Base-by-base conservation (phyloP, 2,113 vertebrate genomes). In the Bujurquina vittata region DNA sequence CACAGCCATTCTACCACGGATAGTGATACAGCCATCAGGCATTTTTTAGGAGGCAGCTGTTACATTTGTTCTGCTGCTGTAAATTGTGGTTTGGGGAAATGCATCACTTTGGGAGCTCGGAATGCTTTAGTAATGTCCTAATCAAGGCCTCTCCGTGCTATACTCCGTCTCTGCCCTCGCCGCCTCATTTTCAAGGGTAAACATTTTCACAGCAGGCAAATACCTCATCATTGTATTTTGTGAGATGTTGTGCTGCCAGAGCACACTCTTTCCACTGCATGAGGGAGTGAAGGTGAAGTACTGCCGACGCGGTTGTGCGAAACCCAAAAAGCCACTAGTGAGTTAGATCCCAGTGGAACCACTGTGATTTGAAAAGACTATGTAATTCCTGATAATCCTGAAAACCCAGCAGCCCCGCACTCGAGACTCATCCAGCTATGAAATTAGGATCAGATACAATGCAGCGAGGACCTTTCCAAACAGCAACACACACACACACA, bases 361-460 rank as follows among this genome's bases (percentile, higher is more conserved):
- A 82, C 80, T 81, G 75, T 46, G 80, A 81, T 92, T 90, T 78
- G 76, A 60, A 88, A 62, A 79, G 88, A 87, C 81, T 79, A 57
- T 57, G 75, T 87, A 90, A 92, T 90, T 85, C 85, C 33, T 81
- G 84, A 88, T 92, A 92, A 94, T 92, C 91, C 89, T 22, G 55
- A 77, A 84, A 87, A 87, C 83, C 85, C 75, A 84, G 74, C 77
- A 80, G 65, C 85, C 63, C 73, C 55, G 61, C 85, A 79, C 57
- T 91, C 73, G 31, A 72, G 59, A 80, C 54, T 82, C 93, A 90
- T 59, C 84, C 92, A 88, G 88, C 86, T 94, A 31, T 95, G 94
- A 95, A 95, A 95, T 96, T 94, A 91, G 88, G 91, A 94, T 94
- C 91, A 92, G 93, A 95, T 89, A 89, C 76, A 80, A 75, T 52